These are phyloP conservation scores for Bombus vancouverensis DNA, from an alignment of 1,140 invertebrate species.

Conservation along the genomic window DNA sequence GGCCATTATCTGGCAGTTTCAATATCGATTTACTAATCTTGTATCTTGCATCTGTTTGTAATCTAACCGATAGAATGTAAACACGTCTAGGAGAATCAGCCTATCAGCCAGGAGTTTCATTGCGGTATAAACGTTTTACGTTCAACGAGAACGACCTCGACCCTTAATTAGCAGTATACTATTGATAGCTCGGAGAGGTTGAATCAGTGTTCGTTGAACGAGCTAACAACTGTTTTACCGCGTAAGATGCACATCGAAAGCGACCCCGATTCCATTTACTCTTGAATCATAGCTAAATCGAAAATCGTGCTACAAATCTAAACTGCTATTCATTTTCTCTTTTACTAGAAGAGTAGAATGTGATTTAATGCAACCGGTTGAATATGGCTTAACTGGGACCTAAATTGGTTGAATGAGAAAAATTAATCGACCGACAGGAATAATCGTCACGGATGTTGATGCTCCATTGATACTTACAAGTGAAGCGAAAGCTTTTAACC, in stretches of 20 bases:
- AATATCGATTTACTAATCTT: not conserved
- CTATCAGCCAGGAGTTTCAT: no score
- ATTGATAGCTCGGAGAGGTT: constrained; percentile 19
- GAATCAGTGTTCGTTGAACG: constrained; percentile 5
- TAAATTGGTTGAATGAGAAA: not conserved
- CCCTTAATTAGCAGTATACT: constrained; percentile 33
- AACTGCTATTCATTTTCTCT: constrained; percentile 5
- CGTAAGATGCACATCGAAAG: constrained; percentile 14
- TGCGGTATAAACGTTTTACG: not conserved
- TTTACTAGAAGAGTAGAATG: not conserved
- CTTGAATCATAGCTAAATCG: not conserved
- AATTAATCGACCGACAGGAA: constrained; percentile 5
- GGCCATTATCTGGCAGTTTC: not conserved
- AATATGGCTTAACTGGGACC: not conserved
- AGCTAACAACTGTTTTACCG: constrained; percentile 27
- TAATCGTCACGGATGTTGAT: not conserved
- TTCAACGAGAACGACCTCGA: constrained; percentile 16
- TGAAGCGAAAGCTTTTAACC: constrained; percentile 33
- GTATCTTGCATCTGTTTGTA: not conserved
- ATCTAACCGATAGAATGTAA: not conserved
- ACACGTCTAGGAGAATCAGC: not conserved
- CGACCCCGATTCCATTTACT: constrained; percentile 37
- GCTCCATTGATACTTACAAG: constrained; percentile 8
- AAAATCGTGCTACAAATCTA: not conserved
- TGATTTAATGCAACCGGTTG: constrained; percentile 8